A percentile compares a stretch with the other conserved stretches of the same genome.
Evolutionary conservation across 2,113 vertebrate genomes (phyloP).

Genomic region (Hypomesus transpacificus): DNA sequence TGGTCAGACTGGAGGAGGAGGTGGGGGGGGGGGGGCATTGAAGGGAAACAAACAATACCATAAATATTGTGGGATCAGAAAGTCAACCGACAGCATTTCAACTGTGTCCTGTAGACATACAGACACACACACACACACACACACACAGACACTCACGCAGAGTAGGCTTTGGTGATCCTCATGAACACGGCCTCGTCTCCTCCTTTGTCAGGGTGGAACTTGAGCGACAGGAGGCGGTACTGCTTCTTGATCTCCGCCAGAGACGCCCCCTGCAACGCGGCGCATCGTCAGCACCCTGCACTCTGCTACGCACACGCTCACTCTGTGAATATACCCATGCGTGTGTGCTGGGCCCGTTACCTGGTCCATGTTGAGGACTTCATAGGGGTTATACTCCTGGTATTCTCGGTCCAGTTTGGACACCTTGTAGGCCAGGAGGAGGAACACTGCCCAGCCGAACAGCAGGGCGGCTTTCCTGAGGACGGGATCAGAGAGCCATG

Average conservation of each 20-base stretch:
- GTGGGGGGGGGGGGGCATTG: not conserved
- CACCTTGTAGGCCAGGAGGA: constrained; percentile 96
- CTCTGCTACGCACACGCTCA: constrained; percentile 17
- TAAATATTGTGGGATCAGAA: not conserved
- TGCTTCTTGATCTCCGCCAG: constrained; percentile 93
- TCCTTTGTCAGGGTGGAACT: constrained; percentile 95
- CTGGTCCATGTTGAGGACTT: constrained; percentile 91
- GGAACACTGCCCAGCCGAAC: constrained; percentile 94
- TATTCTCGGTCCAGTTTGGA: constrained; percentile 97
- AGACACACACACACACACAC: not conserved
- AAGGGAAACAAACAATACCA: not conserved
- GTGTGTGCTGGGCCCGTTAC: constrained; percentile 73
- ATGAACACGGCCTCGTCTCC: constrained; percentile 95
- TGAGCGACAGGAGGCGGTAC: constrained; percentile 87
- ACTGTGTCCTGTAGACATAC: not conserved
- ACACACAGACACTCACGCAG: constrained; percentile 79
- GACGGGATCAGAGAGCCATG: not conserved
- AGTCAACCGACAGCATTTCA: not conserved
- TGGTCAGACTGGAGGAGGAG: constrained; percentile 82
- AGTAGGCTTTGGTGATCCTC: constrained; percentile 95
- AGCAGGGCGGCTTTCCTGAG: constrained; percentile 90
- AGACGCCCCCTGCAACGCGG: constrained; percentile 79
- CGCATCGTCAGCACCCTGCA: constrained; percentile 14
- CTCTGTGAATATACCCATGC: not conserved
- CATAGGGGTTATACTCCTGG: constrained; percentile 98